Base-by-base conservation (phyloP, 2,113 vertebrate genomes). In the Eulemur rufifrons region DNA sequence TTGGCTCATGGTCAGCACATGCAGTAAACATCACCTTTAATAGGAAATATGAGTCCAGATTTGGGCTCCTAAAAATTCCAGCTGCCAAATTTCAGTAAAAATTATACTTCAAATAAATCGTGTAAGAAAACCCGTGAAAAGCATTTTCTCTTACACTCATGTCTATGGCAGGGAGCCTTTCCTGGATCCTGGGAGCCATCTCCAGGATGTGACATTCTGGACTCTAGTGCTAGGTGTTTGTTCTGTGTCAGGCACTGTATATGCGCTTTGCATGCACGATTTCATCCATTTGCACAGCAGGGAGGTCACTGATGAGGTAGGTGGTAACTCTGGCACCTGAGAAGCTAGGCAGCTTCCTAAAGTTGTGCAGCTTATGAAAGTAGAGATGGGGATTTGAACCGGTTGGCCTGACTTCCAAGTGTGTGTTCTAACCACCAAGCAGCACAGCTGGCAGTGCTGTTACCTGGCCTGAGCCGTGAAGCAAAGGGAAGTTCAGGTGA, bases 401-500 rank as follows among this genome's bases (percentile, higher is more conserved):
- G 7, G 6, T 29, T 54, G 59, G 27, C 20, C 17, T 42, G 64
- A 23, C 29, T 59, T 37, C 17, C n/a, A 34, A 45, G 15, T 0
- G 0, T 0, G 0, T 0, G 13, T 6, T 37, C 10, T 63, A 39
- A 52, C 45, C 15, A 12, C 37, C 42, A 27, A 27, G 45, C 27
- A 1, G 12, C 6, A 1, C 4, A 27, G 64, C n/a, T 9, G 8
- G 59, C 20, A 39, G 50, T 11, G n/a, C 4, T 69, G 23, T 32
- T 14, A 61, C 11, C 56, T 87, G 73, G 45, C 21, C 42, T 71
- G 56, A 12, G 74, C 39, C n/a, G 8, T 32, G 34, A 47, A 64
- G 61, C 63, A 25, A 42, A 76, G 45, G 27, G 21, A 82, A 37
- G 18, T 20, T 82, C 2, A 23, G n/a, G n/a, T 74, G 56, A 20